Conservation (phyloP, 2,888 invertebrate species). For the Terebella lapidaria region DNA sequence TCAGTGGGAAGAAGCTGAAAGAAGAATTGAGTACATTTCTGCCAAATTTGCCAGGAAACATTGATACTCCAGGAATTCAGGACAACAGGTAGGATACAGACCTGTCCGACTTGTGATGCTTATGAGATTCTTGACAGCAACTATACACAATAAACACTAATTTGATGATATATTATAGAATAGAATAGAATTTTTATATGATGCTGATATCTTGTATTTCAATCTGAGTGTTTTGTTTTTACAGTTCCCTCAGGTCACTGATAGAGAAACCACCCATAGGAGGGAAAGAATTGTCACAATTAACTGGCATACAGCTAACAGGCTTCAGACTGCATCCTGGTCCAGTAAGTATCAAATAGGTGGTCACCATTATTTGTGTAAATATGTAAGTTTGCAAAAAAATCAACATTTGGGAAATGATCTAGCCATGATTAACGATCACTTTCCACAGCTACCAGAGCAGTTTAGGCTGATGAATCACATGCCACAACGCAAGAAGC, state of each 20-base stretch:
- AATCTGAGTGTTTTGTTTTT: constrained; percentile 48
- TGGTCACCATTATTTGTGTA: not conserved
- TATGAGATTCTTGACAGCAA: too few species aligned
- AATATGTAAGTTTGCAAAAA: not conserved
- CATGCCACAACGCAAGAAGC: constrained; percentile 86
- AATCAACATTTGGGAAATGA: not conserved
- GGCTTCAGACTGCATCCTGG: constrained; percentile 94
- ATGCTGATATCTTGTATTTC: not conserved
- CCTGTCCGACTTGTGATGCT: too few species aligned
- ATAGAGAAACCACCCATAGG: constrained; percentile 88
- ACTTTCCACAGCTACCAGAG: constrained; percentile 71
- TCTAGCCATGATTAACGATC: not conserved
- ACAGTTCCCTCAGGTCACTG: constrained; percentile 83
- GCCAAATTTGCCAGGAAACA: constrained; percentile 89
- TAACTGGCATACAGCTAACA: constrained; percentile 81
- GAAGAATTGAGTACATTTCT: constrained; percentile 92
- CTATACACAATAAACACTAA: too few species aligned
- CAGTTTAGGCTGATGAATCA: constrained; percentile 90
- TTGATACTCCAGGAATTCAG: constrained; percentile 75
- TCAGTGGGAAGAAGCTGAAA: constrained; percentile 85
- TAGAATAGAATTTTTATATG: not conserved
- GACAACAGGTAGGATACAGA: constrained; percentile 62
- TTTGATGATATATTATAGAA: not conserved
- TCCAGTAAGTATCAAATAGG: constrained; percentile 69
- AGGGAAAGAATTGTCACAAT: constrained; percentile 80